Evolutionary conservation across 2,797 vertebrate species (phyloP).

Genomic region (Galago senegalensis): DNA sequence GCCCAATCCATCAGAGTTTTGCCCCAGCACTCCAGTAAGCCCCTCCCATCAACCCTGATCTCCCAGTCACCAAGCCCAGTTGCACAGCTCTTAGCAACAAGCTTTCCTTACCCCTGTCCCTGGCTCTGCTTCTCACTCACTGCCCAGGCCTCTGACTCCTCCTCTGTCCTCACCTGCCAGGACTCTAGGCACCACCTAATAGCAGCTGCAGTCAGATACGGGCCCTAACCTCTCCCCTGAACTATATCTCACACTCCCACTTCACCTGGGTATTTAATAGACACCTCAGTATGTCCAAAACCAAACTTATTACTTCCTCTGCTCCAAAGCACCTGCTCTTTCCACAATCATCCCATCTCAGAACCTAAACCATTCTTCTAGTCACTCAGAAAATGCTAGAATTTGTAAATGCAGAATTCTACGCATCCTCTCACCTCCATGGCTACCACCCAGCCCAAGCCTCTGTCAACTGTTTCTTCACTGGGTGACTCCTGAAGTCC

Average conservation of each 20-base stretch:
- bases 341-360: background rate
- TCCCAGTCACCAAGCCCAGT: background rate
- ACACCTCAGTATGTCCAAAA: background rate
- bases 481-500: background rate
- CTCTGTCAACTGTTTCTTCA: background rate
- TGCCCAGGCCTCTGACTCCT: background rate
- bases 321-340: background rate
- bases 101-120: background rate
- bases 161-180: background rate
- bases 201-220: background rate
- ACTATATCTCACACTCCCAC: background rate
- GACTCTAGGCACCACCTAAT: background rate
- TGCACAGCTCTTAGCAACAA: background rate
- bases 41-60: background rate
- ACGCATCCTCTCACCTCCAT: background rate
- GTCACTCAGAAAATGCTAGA: background rate
- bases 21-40: background rate
- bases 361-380: background rate
- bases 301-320: background rate
- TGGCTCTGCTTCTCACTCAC: background rate
- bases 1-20: background rate
- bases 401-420: constrained; percentile 14
- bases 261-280: background rate
- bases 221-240: background rate
- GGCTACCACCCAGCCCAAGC: background rate